Base-by-base conservation (phyloP, 2,888 invertebrate species). In the Parnassius glacialis region DNA sequence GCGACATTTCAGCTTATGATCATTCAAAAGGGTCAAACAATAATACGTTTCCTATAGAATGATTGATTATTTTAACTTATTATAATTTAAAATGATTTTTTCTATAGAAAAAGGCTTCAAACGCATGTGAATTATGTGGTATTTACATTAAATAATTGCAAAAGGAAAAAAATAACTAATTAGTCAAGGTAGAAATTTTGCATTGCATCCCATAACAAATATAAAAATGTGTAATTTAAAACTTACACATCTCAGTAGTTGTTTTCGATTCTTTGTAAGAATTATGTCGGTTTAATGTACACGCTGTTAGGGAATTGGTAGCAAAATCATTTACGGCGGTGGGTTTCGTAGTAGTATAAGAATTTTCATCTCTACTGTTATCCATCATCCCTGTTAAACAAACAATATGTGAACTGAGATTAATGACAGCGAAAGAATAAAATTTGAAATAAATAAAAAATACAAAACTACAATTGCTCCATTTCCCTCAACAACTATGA, bases 241-340 rank as follows among this genome's bases (percentile, higher is more conserved):
- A 87, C 89, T 87, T 81, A 90, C 90, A 68, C 62, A 87, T 74
- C 64, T 85, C 84, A 53, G 78, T 80, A 13, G 80, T 80, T 56
- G 85, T 82, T 74, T 90, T 91, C 56, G 84, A 79, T 76, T 91
- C 91, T 78, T 91, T 91, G 67, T 87, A 91, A 12, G 91, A 91
- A 73, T 91, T 89, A 74, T 91, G 91, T 70, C 91, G 78, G 74
- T 87, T 89, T 74, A 91, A 84, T 68, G 87, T 70, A 66, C 76
- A 79, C 59, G 79, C 70, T 61, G 82, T 74, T 68, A 80, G 71
- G 55, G 81, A 76, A 69, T 76, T 80, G 69, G 82, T 77, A 61
- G 83, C 71, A 71, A 85, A 89, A 70, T 89, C 85, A 62, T 85
- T 75, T 68, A 81, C 68, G 51, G 76, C 66, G 41, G 79, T 67